Percentiles rank a stretch among this genome's conserved stretches.
phyloP scores from a whole-genome alignment of 2,888 invertebrate species.

The Parnassius mnemosyne region DNA sequence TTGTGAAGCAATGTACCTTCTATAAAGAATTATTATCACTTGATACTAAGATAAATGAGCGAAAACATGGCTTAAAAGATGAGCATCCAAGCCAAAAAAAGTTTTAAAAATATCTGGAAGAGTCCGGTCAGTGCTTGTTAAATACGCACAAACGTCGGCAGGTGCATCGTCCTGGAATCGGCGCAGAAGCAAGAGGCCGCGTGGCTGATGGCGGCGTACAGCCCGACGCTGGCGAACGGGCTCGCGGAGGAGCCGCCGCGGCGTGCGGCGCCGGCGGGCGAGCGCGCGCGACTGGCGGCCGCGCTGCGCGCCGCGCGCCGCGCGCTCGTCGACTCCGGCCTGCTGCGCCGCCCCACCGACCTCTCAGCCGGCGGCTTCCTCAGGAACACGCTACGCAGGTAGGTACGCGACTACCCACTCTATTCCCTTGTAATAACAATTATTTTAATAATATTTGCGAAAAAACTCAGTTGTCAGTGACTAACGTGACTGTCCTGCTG shows the following conservation, averaged over 20 bases:
- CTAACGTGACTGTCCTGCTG: too few species aligned
- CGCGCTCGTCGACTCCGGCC: conserved; percentile 80
- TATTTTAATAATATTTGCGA: too few species aligned
- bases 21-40: too few species aligned
- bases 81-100: too few species aligned
- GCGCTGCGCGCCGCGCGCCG: conserved; percentile 92
- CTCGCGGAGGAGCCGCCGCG: conserved; percentile 84
- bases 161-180: conserved; percentile 96
- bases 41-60: too few species aligned
- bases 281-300: conserved; percentile 92
- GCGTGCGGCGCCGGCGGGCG: conserved; percentile 89
- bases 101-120: too few species aligned
- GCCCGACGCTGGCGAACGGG: conserved; percentile 90
- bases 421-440: too few species aligned
- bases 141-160: conserved; percentile 42
- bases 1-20: too few species aligned
- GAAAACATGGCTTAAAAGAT: too few species aligned
- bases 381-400: conserved; percentile 90
- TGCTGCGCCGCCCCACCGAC: conserved; percentile 91
- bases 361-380: conserved; percentile 89
- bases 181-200: conserved; percentile 94
- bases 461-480: too few species aligned
- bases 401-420: conserved; percentile 49
- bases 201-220: conserved; percentile 94
- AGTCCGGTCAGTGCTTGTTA: too few species aligned